phyloP scores from a whole-genome alignment of 1,140 invertebrate genomes.

The Drosophila chauvacae region DNA sequence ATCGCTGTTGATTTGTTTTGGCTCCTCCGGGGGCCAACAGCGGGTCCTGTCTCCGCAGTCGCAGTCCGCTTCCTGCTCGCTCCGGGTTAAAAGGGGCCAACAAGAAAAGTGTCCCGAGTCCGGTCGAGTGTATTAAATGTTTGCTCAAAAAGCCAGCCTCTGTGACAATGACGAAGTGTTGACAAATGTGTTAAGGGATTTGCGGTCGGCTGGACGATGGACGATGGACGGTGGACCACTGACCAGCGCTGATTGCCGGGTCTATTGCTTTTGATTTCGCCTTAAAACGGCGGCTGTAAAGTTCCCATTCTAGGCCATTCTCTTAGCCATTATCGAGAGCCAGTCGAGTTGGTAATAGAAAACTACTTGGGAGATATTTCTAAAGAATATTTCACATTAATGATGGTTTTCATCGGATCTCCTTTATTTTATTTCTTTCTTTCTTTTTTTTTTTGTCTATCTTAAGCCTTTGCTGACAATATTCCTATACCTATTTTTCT shows the following conservation, averaged over 20 bases:
- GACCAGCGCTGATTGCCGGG: constrained; percentile 62
- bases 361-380: neutral
- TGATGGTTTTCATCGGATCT: neutral
- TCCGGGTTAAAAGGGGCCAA: constrained; percentile 51
- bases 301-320: neutral
- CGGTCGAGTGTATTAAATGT: constrained; percentile 79
- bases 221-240: constrained; percentile 38
- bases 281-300: constrained; percentile 22
- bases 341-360: constrained; percentile 11
- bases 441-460: neutral
- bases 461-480: neutral
- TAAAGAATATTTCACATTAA: no score
- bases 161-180: constrained; percentile 83
- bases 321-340: neutral
- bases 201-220: constrained; percentile 66
- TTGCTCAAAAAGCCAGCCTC: constrained; percentile 47
- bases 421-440: neutral
- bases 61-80: neutral
- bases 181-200: constrained; percentile 84
- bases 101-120: constrained; percentile 14
- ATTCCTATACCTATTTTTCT: neutral
- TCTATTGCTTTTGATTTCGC: constrained; percentile 68
- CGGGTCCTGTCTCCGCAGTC: constrained; percentile 1
- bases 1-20: constrained; percentile 79
- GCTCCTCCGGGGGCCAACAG: constrained; percentile 34